These are phyloP conservation scores for Trogon melanurus DNA, from an alignment of 2,113 vertebrate species.

Conservation along the genomic window DNA sequence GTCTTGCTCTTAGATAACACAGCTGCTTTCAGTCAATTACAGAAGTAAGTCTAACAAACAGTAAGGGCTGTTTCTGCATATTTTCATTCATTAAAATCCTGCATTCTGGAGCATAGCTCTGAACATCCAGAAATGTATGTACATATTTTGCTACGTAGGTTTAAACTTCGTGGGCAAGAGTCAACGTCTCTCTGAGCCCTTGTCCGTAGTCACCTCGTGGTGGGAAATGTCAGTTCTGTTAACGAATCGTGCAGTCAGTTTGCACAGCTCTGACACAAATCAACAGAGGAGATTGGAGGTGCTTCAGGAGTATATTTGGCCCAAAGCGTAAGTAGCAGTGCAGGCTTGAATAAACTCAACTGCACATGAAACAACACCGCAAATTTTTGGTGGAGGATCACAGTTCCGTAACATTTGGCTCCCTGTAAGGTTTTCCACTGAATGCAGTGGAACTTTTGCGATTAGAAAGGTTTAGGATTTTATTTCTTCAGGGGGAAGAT, in stretches of 20 bases:
- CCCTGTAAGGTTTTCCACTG: background rate
- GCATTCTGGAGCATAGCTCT: background rate
- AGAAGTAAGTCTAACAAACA: too few relatives aligned
- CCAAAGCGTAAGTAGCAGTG: background rate
- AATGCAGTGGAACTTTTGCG: background rate
- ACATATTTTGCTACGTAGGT: background rate
- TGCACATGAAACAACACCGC: background rate
- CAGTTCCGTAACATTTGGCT: background rate
- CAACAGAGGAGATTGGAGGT: background rate
- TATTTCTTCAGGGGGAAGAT: background rate
- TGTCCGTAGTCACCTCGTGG: background rate
- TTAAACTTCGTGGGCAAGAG: background rate
- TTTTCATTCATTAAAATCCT: background rate
- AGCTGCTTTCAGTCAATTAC: background rate
- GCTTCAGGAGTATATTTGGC: background rate
- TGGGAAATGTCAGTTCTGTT: background rate
- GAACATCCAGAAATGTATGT: background rate
- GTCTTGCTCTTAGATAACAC: background rate
- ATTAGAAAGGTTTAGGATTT: background rate
- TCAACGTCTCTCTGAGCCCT: background rate
- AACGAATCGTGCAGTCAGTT: rapidly evolving
- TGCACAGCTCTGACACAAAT: background rate
- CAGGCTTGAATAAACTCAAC: background rate
- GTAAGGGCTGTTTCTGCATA: background rate
- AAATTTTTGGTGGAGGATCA: background rate